A percentile compares a stretch with the other conserved stretches of the same genome.
Conservation (phyloP, 2,888 invertebrate species). For the Hypolimnas misippus region DNA sequence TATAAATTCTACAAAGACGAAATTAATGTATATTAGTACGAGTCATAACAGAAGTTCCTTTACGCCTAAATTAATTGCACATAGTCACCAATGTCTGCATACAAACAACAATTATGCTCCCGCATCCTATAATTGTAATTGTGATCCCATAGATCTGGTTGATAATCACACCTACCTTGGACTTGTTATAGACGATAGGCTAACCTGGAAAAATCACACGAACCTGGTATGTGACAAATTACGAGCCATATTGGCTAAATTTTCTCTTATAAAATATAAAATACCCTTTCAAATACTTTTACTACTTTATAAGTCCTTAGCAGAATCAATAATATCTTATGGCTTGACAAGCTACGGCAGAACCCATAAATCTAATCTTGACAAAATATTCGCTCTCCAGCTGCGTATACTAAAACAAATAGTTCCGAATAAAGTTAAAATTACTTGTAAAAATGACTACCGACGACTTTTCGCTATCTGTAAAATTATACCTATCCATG, state of each 20-base stretch:
- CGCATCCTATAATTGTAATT: constrained; percentile 15
- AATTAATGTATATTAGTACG: background rate
- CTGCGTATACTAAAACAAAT: no score
- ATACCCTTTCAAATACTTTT: constrained; percentile 23
- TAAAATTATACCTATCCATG: constrained; percentile 20
- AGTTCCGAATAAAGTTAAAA: background rate
- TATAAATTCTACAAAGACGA: background rate
- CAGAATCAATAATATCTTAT: constrained; percentile 16
- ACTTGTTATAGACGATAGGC: constrained; percentile 24
- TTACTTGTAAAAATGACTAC: constrained; percentile 12
- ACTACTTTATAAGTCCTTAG: constrained; percentile 20
- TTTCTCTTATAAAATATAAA: constrained; percentile 24
- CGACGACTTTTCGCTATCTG: constrained; percentile 6
- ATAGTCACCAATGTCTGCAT: no score
- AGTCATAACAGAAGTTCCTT: no score
- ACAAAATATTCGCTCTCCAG: no score
- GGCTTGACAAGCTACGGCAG: constrained; percentile 3
- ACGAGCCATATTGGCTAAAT: constrained; percentile 27
- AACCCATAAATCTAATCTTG: background rate
- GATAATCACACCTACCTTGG: constrained; percentile 27
- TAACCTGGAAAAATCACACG: constrained; percentile 25
- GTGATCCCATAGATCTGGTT: constrained; percentile 21
- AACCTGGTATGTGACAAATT: constrained; percentile 12
- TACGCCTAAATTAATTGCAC: no score
- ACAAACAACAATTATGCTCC: no score